Conservation (phyloP, 1,140 invertebrate species). For the Bathynomus jamesi region DNA sequence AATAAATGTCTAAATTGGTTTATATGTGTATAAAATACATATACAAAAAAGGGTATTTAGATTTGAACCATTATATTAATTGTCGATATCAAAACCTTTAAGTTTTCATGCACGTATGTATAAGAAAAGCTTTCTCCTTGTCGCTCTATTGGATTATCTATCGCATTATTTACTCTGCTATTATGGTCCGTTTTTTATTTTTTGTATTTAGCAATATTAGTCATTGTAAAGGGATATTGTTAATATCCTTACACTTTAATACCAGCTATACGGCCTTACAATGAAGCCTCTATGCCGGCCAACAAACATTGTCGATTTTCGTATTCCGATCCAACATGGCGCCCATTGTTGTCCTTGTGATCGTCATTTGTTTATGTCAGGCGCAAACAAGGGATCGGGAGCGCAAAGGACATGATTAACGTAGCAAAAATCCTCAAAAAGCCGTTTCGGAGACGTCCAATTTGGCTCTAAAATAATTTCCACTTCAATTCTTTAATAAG, state of each 20-base stretch:
- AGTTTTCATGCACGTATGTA: not conserved
- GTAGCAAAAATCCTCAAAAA: slow-evolving; percentile 1
- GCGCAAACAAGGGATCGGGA: slow-evolving; percentile 23
- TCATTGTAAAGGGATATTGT: slow-evolving; percentile 24
- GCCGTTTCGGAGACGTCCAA: not conserved
- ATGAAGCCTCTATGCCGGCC: slow-evolving; percentile 20
- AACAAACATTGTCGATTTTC: slow-evolving; percentile 35
- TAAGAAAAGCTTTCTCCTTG: not conserved
- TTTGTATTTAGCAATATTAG: slow-evolving; percentile 27
- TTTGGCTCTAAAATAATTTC: not conserved
- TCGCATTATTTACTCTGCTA: slow-evolving; percentile 27
- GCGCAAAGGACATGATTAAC: slow-evolving; percentile 21
- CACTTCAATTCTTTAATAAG: not conserved
- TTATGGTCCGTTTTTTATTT: slow-evolving; percentile 5
- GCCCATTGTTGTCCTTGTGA: slow-evolving; percentile 27
- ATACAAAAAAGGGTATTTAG: not conserved
- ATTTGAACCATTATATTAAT: not conserved
- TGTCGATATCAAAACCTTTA: not conserved
- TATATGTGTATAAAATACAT: not conserved
- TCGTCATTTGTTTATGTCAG: slow-evolving; percentile 32
- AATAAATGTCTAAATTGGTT: not conserved
- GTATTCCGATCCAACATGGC: slow-evolving; percentile 33
- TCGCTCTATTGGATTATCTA: not conserved
- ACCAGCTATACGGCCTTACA: slow-evolving; percentile 22
- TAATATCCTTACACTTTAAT: slow-evolving; percentile 36